Base-by-base conservation (phyloP, 2,888 invertebrate genomes). In the Parnassius glacialis region DNA sequence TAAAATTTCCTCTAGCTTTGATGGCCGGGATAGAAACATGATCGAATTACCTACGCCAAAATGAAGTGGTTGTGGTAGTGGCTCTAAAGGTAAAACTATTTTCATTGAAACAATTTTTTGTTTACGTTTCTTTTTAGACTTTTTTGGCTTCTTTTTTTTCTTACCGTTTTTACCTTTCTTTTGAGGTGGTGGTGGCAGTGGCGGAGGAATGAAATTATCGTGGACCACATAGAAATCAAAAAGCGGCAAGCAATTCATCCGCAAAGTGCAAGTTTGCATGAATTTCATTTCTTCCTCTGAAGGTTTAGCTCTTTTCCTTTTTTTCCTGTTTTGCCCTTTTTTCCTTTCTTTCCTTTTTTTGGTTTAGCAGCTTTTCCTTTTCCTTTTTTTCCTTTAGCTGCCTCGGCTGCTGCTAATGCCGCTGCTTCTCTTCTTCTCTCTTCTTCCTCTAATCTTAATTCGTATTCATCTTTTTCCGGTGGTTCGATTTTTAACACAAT, bases 201-300 rank as follows among this genome's bases (percentile, higher is more conserved):
- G 85, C 2, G 91, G 91, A 5, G 89, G 78, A 1, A 90, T 71
- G 57, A 91, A 91, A 56, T 91, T 91, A 63, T 91, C 91, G 64
- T 91, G 91, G n/a, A 90, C 90, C 9, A 91, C 79, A 61, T 84
- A 84, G 61, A 91, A 91, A 66, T 91, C 87, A 68, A 91, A 91
- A 13, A 91, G 61, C 2, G 91, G 90, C 20, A 85, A 67, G 66
- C 91, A 91, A 57, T 81, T 84, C 84, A 91, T 85, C 74, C 90
- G 84, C 74, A 90, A 70, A 1, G 89, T 85, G 65, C 91, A 91
- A 2, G 90, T 86, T 79, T 87, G 84, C 85, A 88, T 84, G 62
- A 78, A 91, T 67, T 90, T 90, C 75, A 90, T 72, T 79, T 91
- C 91, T 79, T 91, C 91, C 74, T 90, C 90, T 0, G 90, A 85